Conservation (phyloP, 2,113 vertebrate genomes). For the Dipodomys spectabilis region DNA sequence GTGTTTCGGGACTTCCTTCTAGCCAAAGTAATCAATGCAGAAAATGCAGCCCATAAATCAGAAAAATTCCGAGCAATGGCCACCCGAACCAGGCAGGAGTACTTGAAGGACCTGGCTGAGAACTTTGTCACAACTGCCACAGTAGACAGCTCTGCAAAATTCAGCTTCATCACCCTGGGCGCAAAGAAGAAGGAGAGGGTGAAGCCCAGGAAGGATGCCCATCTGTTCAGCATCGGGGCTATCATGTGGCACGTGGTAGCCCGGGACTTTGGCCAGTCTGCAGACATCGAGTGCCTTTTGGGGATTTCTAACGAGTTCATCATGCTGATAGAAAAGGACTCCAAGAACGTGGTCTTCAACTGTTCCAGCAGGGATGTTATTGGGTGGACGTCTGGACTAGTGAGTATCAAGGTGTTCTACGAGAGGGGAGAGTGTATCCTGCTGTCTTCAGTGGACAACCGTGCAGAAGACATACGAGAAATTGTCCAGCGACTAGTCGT, state of each 20-base stretch:
- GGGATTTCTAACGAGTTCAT: slow-evolving; percentile 98
- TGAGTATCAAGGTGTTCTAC: slow-evolving; percentile 97
- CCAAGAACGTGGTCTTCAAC: slow-evolving; percentile 98
- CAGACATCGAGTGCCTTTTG: slow-evolving; percentile 94
- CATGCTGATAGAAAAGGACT: slow-evolving; percentile 95
- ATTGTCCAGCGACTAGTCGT: slow-evolving; percentile 97
- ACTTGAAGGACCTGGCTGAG: slow-evolving; percentile 97
- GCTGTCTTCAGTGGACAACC: slow-evolving; percentile 92
- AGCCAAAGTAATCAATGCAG: slow-evolving; percentile 98
- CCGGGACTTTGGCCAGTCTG: slow-evolving; percentile 94
- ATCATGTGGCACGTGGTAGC: slow-evolving; percentile 95
- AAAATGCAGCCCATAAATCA: slow-evolving; percentile 97
- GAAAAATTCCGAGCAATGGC: slow-evolving; percentile 99
- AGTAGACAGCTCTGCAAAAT: slow-evolving; percentile 94
- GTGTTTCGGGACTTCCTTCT: slow-evolving; percentile 99
- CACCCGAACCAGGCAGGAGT: slow-evolving; percentile 96
- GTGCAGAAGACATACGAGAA: slow-evolving; percentile 94
- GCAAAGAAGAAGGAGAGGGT: slow-evolving; percentile 97
- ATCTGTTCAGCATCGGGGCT: slow-evolving; percentile 94
- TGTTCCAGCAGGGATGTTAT: slow-evolving; percentile 98
- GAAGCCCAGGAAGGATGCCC: slow-evolving; percentile 94
- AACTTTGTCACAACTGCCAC: slow-evolving; percentile 96
- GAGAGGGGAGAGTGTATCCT: slow-evolving; percentile 97
- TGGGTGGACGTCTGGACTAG: slow-evolving; percentile 96
- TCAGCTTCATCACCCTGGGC: slow-evolving; percentile 98